Conservation (phyloP, 2,797 vertebrate genomes). For the Sitta carolinensis region DNA sequence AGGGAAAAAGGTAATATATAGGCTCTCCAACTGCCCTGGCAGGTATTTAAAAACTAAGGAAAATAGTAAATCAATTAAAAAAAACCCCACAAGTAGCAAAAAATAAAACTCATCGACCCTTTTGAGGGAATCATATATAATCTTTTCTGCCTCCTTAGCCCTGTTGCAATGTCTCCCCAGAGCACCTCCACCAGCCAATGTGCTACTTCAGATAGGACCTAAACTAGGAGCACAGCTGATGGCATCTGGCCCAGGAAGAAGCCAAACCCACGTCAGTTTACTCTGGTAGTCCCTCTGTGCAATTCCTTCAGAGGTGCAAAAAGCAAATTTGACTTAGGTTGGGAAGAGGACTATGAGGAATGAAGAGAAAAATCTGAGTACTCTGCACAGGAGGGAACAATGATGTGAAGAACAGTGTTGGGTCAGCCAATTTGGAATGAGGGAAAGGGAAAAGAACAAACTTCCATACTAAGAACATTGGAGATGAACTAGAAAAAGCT, state of each 20-base stretch:
- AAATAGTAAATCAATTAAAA: background rate
- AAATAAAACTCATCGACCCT: background rate
- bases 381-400: background rate
- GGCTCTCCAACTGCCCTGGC: background rate
- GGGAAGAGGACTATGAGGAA: background rate
- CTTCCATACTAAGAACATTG: background rate
- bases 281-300: background rate
- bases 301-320: background rate
- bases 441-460: background rate
- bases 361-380: background rate
- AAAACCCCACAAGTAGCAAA: background rate
- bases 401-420: rapidly evolving
- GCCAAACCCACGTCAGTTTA: rapidly evolving
- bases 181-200: background rate
- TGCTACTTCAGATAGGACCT: background rate
- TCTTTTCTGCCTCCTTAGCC: background rate
- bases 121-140: background rate
- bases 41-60: background rate
- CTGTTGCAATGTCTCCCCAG: rapidly evolving
- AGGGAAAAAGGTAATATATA: background rate
- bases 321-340: background rate
- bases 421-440: background rate
- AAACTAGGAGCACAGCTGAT: background rate
- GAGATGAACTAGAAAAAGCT: background rate
- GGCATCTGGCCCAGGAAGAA: background rate